Evolutionary conservation across 2,797 vertebrate genomes (phyloP), one percentile per base, ranked within the genome.

Genomic region (Mormyrus proboscirostris): DNA sequence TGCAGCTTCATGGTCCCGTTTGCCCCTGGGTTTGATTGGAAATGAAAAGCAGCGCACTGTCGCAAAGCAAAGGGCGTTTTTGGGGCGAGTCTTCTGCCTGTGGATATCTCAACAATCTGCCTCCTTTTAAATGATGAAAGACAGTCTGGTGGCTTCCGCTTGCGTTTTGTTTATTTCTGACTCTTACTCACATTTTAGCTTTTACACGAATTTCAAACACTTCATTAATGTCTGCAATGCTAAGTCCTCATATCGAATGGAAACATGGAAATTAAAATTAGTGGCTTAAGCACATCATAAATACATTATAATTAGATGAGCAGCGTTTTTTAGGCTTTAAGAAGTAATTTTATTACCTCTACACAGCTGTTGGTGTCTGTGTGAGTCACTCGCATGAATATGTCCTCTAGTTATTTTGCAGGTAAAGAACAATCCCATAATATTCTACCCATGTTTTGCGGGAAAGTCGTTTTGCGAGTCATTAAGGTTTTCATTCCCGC

Each of bases 11-110:
- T 47, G 65, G 33, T 85, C 84, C 79, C 50, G 22, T 90, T 90
- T 86, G 87, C 90, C 50, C 47, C 79, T 88, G 82, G 86, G 85
- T 88, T 89, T 88, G 89, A 90, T 85, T 79, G 89, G 83, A 90
- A 79, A 87, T 51, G 62, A 86, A 49, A 86, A 49, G 73, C 50
- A 5, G 51, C 10, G 88, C 49, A 88, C 29, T 38, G 79, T 88
- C 69, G 49, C 50, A 49, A 55, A 76, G 88, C 38, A 79, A 79
- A 53, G 29, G 12, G 88, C 29, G 88, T 65, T 88, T 44, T 88
- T 33, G 49, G 73, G 69, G 38, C 53, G 73, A 88, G 69, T 82
- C 65, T 51, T 33, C 51, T 76, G 88, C 88, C 88, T 73, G 76
- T 73, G 65, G 25, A 88, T 41, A 50, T 50, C 29, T 38, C 50